Evolutionary conservation across 2,797 vertebrate genomes (phyloP).

Genomic region (Garrulus glandarius): DNA sequence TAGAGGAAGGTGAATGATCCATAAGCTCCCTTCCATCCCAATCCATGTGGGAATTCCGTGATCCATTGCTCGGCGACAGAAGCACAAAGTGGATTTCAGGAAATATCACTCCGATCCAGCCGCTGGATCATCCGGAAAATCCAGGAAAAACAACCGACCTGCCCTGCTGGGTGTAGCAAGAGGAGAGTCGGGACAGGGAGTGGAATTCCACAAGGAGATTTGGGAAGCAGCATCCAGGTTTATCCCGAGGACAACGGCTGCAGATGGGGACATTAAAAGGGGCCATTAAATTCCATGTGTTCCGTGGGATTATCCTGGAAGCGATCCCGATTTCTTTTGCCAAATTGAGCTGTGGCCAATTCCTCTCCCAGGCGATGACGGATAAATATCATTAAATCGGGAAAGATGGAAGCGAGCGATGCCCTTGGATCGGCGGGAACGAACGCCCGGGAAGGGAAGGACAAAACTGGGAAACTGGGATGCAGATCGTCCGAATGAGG

Average conservation of each 20-base stretch:
- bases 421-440: slow-evolving; percentile 34
- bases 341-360: slow-evolving; percentile 47
- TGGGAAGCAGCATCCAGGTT: not conserved
- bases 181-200: not conserved
- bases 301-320: slow-evolving; percentile 56
- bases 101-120: accelerated
- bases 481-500: not conserved
- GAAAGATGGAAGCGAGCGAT: slow-evolving; percentile 35
- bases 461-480: slow-evolving; percentile 5
- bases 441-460: not conserved
- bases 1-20: not conserved
- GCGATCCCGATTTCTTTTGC: slow-evolving; percentile 19
- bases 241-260: slow-evolving; percentile 9
- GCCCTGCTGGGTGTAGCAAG: not conserved
- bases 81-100: not conserved
- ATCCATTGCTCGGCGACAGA: accelerated
- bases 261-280: slow-evolving; percentile 43
- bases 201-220: not conserved
- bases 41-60: not conserved
- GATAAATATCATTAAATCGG: slow-evolving; percentile 64
- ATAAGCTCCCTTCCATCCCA: not conserved
- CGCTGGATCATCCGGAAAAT: accelerated
- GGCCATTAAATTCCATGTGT: slow-evolving; percentile 59
- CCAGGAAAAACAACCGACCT: not conserved
- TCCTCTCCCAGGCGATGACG: slow-evolving; percentile 35